Base-by-base conservation (phyloP, 2,888 invertebrate genomes). In the Formica aserva region DNA sequence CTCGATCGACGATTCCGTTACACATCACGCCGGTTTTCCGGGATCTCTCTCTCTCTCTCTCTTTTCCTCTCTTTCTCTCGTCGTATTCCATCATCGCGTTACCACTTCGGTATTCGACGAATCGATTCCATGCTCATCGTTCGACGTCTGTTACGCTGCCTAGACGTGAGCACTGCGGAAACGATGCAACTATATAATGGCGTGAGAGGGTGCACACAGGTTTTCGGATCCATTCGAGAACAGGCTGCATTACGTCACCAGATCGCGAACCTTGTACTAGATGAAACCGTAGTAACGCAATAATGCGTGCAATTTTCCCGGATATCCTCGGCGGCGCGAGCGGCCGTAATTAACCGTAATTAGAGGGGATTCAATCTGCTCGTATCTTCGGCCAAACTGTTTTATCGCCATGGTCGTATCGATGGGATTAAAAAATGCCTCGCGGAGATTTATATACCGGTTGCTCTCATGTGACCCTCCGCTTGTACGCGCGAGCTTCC, bases 81-180 rank as follows among this genome's bases (percentile, higher is more conserved):
- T 52, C 52, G n/a, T 32, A 35, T 65, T 91, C 86, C 88, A 63
- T 60, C 76, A 67, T 82, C 76, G 52, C 71, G 45, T 84, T 63
- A 90, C 89, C 90, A 88, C 89, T 88, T 83, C 69, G 88, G 82
- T 86, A 85, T 84, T 86, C 84, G 84, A 62, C 80, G 65, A 83
- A 74, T 76, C 88, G 87, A 87, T 88, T 82, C 83, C 82, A 77
- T 84, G 86, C 76, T 83, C n/a, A 52, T 52, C 75, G 81, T 83
- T 75, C 74, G 75, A 82, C 86, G 87, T 91, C 92, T 78, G 78
- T 78, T 91, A 92, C 92, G 91, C 92, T 91, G 91, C 84, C 82
- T 86, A 91, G 72, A 88, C 83, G 81, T 83, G 86, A 91, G 90
- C 87, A 91, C 87, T 88, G 91, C 92, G 92, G 92, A 92, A 93